Percentiles rank a stretch among this genome's conserved stretches.
Evolutionary conservation across 2,113 vertebrate species (phyloP).

Genomic region (Hassar affinis): DNA sequence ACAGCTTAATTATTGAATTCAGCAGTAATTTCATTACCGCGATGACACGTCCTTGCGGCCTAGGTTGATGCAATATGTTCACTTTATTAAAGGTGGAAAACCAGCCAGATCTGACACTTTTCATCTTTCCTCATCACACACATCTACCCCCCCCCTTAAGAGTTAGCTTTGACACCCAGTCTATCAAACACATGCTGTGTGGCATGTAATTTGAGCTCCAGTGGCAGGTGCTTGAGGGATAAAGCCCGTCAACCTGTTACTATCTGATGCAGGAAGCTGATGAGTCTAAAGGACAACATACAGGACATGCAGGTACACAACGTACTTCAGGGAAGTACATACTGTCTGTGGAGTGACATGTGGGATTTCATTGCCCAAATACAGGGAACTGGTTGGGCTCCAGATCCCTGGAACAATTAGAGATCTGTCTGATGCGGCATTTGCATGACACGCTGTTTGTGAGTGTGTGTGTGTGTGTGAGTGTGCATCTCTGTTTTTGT

Average conservation of each 20-base stretch:
- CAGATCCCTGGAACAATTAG: slow-evolving; percentile 48
- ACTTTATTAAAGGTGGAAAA: slow-evolving; percentile 41
- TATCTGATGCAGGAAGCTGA: slow-evolving; percentile 40
- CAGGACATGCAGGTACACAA: slow-evolving; percentile 43
- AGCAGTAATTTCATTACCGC: not conserved
- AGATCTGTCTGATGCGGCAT: slow-evolving; percentile 48
- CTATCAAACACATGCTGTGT: slow-evolving; percentile 33
- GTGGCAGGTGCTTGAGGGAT: slow-evolving; percentile 51
- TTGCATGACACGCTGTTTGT: slow-evolving; percentile 48
- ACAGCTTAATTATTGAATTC: not conserved
- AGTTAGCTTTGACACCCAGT: slow-evolving; percentile 39
- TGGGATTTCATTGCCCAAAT: slow-evolving; percentile 42
- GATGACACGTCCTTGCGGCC: not conserved
- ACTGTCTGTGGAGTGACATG: slow-evolving; percentile 21
- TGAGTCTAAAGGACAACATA: slow-evolving; percentile 34
- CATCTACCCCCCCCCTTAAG: slow-evolving; percentile 5
- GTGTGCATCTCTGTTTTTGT: not conserved
- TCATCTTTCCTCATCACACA: slow-evolving; percentile 23
- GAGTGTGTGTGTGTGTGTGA: slow-evolving; percentile 16
- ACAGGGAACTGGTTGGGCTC: slow-evolving; percentile 26
- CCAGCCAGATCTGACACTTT: slow-evolving; percentile 38
- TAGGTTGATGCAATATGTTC: slow-evolving; percentile 12
- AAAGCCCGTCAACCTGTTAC: slow-evolving; percentile 49
- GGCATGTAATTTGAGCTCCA: slow-evolving; percentile 49
- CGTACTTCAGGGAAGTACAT: slow-evolving; percentile 36